Conservation (phyloP, 2,888 invertebrate genomes). For the Volucella inflata region DNA sequence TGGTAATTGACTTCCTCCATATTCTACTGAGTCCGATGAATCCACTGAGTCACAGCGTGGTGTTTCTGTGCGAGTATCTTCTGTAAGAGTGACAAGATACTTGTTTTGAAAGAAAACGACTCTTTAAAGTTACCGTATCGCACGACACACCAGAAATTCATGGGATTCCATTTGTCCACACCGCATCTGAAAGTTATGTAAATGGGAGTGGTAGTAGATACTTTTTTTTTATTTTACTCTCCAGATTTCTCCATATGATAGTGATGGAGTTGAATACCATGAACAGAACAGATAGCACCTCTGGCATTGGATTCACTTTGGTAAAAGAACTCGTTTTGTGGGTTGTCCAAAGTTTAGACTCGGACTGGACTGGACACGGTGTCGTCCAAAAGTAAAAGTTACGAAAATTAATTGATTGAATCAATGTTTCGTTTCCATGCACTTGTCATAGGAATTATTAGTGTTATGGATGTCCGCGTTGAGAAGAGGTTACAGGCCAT, state of each 20-base stretch:
- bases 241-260: constrained; percentile 29
- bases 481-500: constrained; percentile 1
- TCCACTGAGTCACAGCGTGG: too few species aligned
- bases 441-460: too few species aligned
- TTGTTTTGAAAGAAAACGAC: constrained; percentile 40
- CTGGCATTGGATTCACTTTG: constrained; percentile 27
- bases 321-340: constrained; percentile 51
- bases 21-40: background rate
- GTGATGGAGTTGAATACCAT: background rate
- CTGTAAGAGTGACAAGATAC: background rate
- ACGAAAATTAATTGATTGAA: constrained; percentile 53
- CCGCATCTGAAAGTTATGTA: constrained; percentile 67
- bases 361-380: constrained; percentile 7
- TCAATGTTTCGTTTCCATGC: too few species aligned
- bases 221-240: constrained; percentile 12
- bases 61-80: background rate
- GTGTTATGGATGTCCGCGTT: background rate
- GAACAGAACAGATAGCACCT: constrained; percentile 22
- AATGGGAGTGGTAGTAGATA: constrained; percentile 58
- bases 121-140: constrained; percentile 14
- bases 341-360: constrained; percentile 17
- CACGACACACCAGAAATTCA: constrained; percentile 21
- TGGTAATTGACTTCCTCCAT: constrained; percentile 52
- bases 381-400: constrained; percentile 71
- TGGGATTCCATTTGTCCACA: constrained; percentile 26